phyloP scores from a whole-genome alignment of 2,797 vertebrate genomes.

The Tolypeutes matacus region DNA sequence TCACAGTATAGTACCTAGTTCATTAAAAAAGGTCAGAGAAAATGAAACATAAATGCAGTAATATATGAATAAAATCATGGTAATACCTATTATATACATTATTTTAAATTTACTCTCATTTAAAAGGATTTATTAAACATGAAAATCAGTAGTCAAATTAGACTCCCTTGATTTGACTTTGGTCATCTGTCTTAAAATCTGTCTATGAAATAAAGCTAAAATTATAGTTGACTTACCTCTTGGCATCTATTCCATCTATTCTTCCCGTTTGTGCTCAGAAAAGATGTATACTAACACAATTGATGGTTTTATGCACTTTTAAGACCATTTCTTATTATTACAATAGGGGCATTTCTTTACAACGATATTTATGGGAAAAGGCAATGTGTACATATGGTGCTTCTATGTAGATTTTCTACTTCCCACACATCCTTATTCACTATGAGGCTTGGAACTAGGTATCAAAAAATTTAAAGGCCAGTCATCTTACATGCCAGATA shows the following conservation, averaged over 20 bases:
- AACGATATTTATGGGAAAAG: background rate
- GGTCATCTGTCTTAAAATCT: background rate
- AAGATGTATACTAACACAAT: conserved; percentile 8
- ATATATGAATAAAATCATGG: background rate
- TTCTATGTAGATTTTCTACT: background rate
- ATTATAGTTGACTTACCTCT: background rate
- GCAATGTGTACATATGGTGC: background rate
- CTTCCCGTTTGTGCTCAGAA: background rate
- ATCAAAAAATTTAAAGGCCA: background rate
- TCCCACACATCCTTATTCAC: background rate
- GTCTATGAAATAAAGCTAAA: background rate
- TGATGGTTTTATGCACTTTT: background rate
- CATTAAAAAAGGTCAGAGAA: background rate
- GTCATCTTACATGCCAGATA: background rate
- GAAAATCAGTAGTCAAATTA: background rate
- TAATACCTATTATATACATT: background rate
- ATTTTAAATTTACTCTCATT: background rate
- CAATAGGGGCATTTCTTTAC: background rate
- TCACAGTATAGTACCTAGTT: background rate
- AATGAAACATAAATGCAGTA: background rate
- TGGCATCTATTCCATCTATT: background rate
- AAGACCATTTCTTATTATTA: background rate
- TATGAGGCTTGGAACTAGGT: background rate
- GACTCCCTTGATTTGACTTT: background rate
- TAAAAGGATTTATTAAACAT: background rate